Evolutionary conservation across 2,888 invertebrate species (phyloP), one percentile per base, ranked within the genome.

Genomic region (Junonia oenone): DNA sequence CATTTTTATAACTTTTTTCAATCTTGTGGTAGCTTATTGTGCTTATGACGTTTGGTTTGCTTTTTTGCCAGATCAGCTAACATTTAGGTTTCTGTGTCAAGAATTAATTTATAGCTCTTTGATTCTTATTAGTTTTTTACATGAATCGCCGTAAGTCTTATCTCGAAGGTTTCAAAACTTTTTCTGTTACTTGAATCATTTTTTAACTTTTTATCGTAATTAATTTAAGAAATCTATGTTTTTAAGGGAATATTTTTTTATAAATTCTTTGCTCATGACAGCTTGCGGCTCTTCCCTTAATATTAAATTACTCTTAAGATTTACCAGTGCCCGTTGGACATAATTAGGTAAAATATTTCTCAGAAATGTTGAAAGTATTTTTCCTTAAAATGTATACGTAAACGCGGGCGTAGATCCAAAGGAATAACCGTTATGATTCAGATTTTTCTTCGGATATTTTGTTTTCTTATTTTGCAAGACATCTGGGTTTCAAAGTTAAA

Each of bases 261-360:
- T 47, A 31, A 15, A 51, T 49, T 35, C 45, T 53, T 37, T 49
- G 51, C 38, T 51, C 46, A 22, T 45, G 51, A 37, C 55, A 49
- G 50, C 35, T 33, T 35, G 29, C 64, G 54, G 58, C 62, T 54
- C 58, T 55, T 26, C 43, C 13, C 13, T 62, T 63, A 65, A 68
- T 69, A 73, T 71, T 68, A 68, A 69, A 72, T 71, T 72, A 70
- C 66, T 65, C 43, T 57, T 56, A 61, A 71, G 68, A 72, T 68
- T 72, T 67, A 68, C 66, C 56, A 63, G 58, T 56, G 49, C 52
- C 59, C 66, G 58, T 65, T 64, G 49, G 40, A 59, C 66, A 68
- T 69, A 73, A 72, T 72, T 72, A 69, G 65, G 63, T 59, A 64
- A 68, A 65, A 66, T 68, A 67, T 66, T 67, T 63, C 56, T 56